Base-by-base conservation (phyloP, 1,140 invertebrate genomes). In the Heliconius melpomene region DNA sequence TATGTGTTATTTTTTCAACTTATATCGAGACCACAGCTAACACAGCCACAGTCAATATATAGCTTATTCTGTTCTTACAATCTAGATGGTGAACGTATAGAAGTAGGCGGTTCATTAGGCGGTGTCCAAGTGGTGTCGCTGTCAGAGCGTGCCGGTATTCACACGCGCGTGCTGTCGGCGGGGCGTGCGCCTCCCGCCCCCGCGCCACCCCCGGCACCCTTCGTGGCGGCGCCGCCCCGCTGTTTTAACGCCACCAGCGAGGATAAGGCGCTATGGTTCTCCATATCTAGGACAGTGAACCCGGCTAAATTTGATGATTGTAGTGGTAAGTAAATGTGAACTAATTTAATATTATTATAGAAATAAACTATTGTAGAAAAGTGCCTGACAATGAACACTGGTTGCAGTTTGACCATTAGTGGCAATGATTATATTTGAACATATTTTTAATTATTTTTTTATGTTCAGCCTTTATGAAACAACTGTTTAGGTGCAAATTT, bases 61-160 rank as follows among this genome's bases (percentile, higher is more conserved):
- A 16, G 13, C 13, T 46, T 46, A 16, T 16, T 16, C 6, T 52
- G 50, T 52, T 20, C 18, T 20, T 18, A 20, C 50, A 18, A 52
- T 8, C 7, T 73, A 95, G 94, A 95, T 85, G 85, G 94, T 79
- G 79, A 95, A 82, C 85, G 96, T 83, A 87, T 98, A 79, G 91
- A 95, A 60, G 96, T 98, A 75, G 96, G 97, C 83, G 98, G 98
- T 1, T 98, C 98, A 2, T 95, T 99, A 29, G 98, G 98, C 73
- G 98, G 98, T 13, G 95, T 99, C 52, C 98, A 99, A 90, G 96
- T 98, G 57, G 94, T 98, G n/a, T 98, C 99, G 93, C 96, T 99
- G 72, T 98, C 98, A 18, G 96, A 97, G 9, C 98, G 97, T 86
- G 97, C 97, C 1, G 96, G 97, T 75, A 95, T 96, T 72, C 98